Conservation (phyloP, 2,113 vertebrate genomes). For the Martes martes region DNA sequence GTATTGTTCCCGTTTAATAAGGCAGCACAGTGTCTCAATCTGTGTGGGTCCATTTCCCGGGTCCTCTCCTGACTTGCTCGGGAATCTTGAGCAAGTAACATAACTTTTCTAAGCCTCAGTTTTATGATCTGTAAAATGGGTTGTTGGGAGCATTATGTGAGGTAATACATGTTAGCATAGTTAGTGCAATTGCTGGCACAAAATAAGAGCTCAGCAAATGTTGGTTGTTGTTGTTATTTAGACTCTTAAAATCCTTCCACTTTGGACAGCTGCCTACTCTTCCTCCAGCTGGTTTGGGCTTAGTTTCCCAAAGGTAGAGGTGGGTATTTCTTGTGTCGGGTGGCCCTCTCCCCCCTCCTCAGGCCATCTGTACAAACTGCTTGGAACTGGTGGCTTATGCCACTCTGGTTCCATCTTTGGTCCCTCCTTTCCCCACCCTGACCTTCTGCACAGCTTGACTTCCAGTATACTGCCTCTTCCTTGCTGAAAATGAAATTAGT, state of each 20-base stretch:
- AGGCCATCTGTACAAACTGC: background rate
- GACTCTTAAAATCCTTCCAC: background rate
- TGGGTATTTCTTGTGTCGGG: background rate
- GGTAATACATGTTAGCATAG: background rate
- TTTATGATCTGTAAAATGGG: background rate
- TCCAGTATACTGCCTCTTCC: background rate
- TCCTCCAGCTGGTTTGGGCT: background rate
- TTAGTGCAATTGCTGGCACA: background rate
- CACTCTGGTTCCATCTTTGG: background rate
- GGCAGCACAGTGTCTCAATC: background rate
- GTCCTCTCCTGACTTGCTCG: background rate
- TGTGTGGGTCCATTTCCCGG: background rate
- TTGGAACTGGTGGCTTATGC: background rate
- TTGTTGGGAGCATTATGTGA: background rate
- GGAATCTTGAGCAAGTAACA: background rate
- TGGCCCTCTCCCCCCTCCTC: background rate
- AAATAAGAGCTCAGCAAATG: background rate
- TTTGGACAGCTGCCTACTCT: background rate
- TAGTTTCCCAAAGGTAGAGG: background rate
- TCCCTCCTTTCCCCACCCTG: background rate
- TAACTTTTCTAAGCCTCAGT: background rate
- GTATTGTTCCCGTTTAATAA: background rate
- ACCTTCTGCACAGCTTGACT: slow-evolving; percentile 24
- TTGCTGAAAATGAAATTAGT: slow-evolving; percentile 28
- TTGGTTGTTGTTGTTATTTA: background rate